Evolutionary conservation across 2,888 invertebrate species (phyloP).

Genomic region (Frankliniella intonsa): DNA sequence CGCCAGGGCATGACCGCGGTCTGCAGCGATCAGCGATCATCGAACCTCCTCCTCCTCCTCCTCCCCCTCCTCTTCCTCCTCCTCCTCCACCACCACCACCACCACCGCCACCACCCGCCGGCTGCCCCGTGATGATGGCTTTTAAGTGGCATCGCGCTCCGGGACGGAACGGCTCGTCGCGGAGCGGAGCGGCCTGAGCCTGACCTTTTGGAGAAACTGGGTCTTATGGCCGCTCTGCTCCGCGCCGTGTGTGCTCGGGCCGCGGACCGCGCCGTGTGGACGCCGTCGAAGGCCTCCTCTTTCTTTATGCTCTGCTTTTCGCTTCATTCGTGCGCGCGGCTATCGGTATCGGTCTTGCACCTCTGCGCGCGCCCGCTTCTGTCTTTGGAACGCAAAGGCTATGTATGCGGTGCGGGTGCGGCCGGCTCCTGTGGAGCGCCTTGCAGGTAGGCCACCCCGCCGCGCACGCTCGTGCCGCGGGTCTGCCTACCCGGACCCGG

Average conservation of each 20-base stretch:
- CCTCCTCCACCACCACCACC: not conserved
- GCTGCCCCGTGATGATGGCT: not conserved
- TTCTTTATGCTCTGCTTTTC: too few species aligned
- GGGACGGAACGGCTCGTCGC: not conserved
- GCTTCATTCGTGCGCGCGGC: too few species aligned
- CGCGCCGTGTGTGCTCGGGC: not conserved
- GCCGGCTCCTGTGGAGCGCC: not conserved
- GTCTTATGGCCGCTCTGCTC: not conserved
- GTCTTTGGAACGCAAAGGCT: too few species aligned
- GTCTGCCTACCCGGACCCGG: not conserved
- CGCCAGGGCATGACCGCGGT: not conserved
- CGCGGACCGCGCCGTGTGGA: not conserved
- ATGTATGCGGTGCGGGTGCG: too few species aligned
- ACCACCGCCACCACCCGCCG: not conserved
- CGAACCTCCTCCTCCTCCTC: not conserved
- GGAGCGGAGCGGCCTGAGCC: not conserved
- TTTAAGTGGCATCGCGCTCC: constrained; percentile 3
- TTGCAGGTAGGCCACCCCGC: not conserved
- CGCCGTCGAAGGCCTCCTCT: too few species aligned
- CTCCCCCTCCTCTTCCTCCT: not conserved
- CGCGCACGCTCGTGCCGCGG: not conserved
- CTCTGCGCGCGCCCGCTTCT: too few species aligned
- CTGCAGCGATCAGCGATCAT: not conserved
- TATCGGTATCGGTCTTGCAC: too few species aligned
- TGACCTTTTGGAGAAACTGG: constrained; percentile 18